Percentiles rank a stretch among this genome's conserved stretches.
Conservation (phyloP, 2,113 vertebrate species). For the Carollia perspicillata region DNA sequence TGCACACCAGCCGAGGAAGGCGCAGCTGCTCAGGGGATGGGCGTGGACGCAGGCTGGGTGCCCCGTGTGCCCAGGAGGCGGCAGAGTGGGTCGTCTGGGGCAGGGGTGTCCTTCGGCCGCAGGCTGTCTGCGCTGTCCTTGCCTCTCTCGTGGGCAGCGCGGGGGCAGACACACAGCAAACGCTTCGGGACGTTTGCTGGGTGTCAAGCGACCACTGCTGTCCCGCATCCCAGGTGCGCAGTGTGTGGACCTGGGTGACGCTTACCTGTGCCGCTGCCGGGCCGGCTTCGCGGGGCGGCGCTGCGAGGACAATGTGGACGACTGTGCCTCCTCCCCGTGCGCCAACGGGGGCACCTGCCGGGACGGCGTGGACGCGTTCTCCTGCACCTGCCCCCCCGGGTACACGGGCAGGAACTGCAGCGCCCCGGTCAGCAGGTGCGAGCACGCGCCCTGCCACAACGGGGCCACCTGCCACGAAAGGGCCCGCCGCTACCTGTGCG, state of each 20-base stretch:
- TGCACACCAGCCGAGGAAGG: background rate
- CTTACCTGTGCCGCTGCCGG: constrained; percentile 93
- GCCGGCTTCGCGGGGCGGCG: constrained; percentile 92
- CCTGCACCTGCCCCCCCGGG: constrained; percentile 94
- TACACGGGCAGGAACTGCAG: constrained; percentile 96
- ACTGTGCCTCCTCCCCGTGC: constrained; percentile 91
- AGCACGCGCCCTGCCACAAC: constrained; percentile 95
- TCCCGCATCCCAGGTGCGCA: constrained; percentile 86
- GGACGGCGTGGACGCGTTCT: constrained; percentile 90
- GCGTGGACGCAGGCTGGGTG: background rate
- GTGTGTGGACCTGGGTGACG: constrained; percentile 93
- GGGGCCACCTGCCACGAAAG: constrained; percentile 96
- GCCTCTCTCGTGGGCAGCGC: rapidly evolving
- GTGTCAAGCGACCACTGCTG: background rate
- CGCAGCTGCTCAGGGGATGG: rapidly evolving
- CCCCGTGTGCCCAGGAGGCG: background rate
- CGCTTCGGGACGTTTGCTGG: background rate
- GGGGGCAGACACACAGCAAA: background rate
- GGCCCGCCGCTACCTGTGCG: constrained; percentile 91
- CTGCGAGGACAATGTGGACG: constrained; percentile 89
- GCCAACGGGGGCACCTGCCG: constrained; percentile 94
- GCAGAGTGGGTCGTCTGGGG: rapidly evolving
- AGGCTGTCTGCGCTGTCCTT: background rate
- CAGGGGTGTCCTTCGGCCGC: background rate
- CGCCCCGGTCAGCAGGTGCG: constrained; percentile 89